phyloP scores from a whole-genome alignment of 2,888 invertebrate species.

The Harpalus rubripes region DNA sequence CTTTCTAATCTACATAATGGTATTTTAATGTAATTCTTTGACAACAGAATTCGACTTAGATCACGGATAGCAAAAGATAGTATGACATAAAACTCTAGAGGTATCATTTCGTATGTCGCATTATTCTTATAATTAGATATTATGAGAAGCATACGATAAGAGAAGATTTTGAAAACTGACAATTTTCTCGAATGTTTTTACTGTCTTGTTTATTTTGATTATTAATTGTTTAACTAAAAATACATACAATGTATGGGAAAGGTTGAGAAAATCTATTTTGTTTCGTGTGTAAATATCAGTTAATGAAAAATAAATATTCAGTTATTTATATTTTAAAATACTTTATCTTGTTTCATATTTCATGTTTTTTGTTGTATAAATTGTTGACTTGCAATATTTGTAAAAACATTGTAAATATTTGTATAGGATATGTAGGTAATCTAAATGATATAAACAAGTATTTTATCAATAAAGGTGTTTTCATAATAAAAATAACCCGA shows the following conservation, averaged over 20 bases:
- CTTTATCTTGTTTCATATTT: slow-evolving; percentile 9
- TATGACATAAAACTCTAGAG: neutral
- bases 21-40: slow-evolving; percentile 45
- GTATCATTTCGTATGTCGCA: neutral
- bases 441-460: neutral
- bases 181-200: neutral
- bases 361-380: neutral
- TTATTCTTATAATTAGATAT: slow-evolving; percentile 1
- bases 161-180: neutral
- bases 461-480: neutral
- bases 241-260: neutral
- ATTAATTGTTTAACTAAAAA: neutral
- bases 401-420: slow-evolving; percentile 2
- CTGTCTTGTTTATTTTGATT: neutral
- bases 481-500: neutral
- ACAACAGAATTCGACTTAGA: slow-evolving; percentile 14
- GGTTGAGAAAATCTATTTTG: neutral
- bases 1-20: slow-evolving; percentile 46
- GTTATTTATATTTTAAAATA: slow-evolving; percentile 10
- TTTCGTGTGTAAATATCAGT: neutral
- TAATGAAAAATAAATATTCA: slow-evolving; percentile 26
- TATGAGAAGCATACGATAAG: neutral
- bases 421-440: too few species aligned
- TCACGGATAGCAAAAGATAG: slow-evolving; percentile 6
- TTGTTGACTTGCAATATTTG: too few species aligned